Evolutionary conservation across 2,888 invertebrate species (phyloP), one percentile per base, ranked within the genome.

Genomic region (Meghimatium bilineatum): DNA sequence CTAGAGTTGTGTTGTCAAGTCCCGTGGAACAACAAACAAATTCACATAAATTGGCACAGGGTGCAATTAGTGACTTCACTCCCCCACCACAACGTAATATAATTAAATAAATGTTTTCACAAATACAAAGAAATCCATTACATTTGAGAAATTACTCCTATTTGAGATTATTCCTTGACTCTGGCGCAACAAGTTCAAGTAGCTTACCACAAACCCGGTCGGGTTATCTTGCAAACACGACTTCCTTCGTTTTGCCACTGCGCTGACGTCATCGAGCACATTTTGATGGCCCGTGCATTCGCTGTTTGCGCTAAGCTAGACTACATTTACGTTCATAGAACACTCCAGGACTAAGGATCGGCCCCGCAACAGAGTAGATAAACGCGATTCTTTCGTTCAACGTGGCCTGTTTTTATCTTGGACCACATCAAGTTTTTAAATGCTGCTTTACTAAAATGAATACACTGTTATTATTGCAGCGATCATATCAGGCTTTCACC

Each of bases 261-360:
- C 32, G 52, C 49, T 74, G 74, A 74, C 74, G 74, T 74, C 74
- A 74, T 52, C 17, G 32, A 74, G 74, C 74, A 74, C 74, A 72
- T n/a, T n/a, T 29, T 29, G 52, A 32, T 32, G 52, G 52, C 49
- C n/a, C 32, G 52, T 23, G 49, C 52, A 17, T 52, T 52, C 23
- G 52, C 52, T 32, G 74, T 52, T 34, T 20, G n/a, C 60, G 26
- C 32, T 29, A 5, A 5, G 26, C 60, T 71, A 38, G 12, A 23
- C 23, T 32, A 74, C 17, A 23, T 74, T 23, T 29, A 74, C 52
- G 3, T 74, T 32, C 74, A 20, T 52, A 20, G 29, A 52, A 29
- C 52, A 32, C 74, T 29, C 52, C 52, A 74, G 52, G 38, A n/a
- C 72, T 5, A 52, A 32, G 74, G 74, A n/a, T 52, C 32, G 52